These are phyloP conservation scores for Diceros bicornis DNA, from an alignment of 2,797 vertebrate genomes.

Conservation along the genomic window DNA sequence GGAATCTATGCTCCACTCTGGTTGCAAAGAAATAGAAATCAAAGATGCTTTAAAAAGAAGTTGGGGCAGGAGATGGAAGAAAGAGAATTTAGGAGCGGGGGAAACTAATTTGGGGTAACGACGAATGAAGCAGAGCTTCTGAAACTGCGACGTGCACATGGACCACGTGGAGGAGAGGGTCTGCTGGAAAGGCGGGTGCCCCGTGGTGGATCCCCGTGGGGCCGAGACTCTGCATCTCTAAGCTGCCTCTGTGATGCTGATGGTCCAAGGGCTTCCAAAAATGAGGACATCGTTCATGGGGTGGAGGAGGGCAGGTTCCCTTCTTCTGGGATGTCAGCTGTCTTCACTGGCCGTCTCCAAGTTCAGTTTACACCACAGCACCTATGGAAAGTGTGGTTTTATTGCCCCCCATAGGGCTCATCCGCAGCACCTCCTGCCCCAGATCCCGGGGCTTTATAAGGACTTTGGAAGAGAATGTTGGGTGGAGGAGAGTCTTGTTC, in stretches of 20 bases:
- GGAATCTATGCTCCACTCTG: rapidly evolving
- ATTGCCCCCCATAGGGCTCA: no score
- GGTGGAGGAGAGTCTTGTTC: background rate
- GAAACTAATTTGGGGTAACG: background rate
- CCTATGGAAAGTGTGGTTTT: background rate
- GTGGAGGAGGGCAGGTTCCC: background rate
- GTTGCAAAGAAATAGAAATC: background rate
- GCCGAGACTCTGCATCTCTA: no score
- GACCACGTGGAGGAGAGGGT: background rate
- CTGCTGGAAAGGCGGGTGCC: background rate
- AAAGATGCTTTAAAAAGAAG: background rate
- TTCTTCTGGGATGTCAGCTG: background rate
- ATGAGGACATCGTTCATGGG: background rate
- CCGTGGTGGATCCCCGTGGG: rapidly evolving
- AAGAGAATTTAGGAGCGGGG: background rate
- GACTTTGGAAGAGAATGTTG: background rate
- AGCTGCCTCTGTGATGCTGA: background rate
- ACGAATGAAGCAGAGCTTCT: background rate
- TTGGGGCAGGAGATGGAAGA: background rate
- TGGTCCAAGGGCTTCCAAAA: background rate
- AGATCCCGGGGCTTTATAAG: background rate
- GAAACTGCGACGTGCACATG: background rate
- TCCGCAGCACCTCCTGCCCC: no score
- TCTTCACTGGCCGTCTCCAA: background rate
- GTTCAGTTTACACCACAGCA: background rate